Percentiles rank a stretch among this genome's conserved stretches.
phyloP scores from a whole-genome alignment of 2,888 invertebrate species.

The Agrochola circellaris region DNA sequence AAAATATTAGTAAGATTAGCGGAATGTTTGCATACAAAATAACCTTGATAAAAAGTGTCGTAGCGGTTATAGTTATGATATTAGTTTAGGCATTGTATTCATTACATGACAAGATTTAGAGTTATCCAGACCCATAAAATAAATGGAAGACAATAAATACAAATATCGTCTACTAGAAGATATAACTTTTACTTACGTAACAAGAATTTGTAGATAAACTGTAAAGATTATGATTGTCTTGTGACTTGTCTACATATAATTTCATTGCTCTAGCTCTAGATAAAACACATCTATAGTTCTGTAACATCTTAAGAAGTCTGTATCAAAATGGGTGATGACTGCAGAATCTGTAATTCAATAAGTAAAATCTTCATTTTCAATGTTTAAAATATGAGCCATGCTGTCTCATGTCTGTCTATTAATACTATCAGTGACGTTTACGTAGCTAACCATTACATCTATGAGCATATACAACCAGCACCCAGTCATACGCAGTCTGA shows the following conservation, averaged over 20 bases:
- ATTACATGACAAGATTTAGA: conserved; percentile 1
- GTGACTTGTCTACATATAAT: neutral
- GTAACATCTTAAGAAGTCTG: neutral
- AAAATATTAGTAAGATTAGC: neutral
- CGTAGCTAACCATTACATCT: neutral
- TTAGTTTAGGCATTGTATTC: conserved; percentile 1
- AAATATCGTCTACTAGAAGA: conserved; percentile 2
- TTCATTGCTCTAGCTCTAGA: neutral
- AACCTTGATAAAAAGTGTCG: neutral
- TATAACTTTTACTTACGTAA: conserved; percentile 28
- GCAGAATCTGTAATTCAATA: conserved; percentile 13
- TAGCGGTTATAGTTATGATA: neutral
- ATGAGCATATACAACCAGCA: neutral
- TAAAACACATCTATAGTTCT: neutral
- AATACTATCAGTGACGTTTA: conserved; percentile 27
- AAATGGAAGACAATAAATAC: conserved; percentile 25
- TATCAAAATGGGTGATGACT: conserved; percentile 1
- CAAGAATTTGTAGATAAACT: conserved; percentile 7
- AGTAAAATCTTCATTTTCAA: conserved; percentile 10
- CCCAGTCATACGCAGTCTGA: conserved; percentile 33
- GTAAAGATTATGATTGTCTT: neutral
- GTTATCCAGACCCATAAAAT: conserved; percentile 38
- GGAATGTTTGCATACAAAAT: neutral
- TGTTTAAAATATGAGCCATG: conserved; percentile 46
- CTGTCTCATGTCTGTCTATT: conserved; percentile 29